Conservation (phyloP, 2,113 vertebrate species). For the Camelus bactrianus region DNA sequence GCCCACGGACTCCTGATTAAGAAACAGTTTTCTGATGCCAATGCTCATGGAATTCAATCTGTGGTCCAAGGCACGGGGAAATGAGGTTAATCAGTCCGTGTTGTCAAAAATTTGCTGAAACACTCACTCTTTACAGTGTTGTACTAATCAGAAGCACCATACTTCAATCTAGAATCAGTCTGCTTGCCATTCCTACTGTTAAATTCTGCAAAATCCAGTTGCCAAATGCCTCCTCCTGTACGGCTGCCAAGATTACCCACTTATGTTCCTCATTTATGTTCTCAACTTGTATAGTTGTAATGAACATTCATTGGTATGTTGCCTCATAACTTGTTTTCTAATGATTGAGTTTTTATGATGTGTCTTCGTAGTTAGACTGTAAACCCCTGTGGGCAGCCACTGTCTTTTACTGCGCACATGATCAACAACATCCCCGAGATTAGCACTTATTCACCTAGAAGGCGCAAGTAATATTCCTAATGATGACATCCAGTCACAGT, state of each 20-base stretch:
- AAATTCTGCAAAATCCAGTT: background rate
- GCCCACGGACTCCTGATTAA: background rate
- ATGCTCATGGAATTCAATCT: background rate
- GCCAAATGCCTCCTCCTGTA: background rate
- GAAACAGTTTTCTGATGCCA: constrained; percentile 2
- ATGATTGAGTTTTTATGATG: background rate
- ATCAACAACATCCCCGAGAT: background rate
- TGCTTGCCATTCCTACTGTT: background rate
- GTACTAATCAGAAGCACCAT: background rate
- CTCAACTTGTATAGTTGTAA: background rate
- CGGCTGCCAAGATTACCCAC: background rate
- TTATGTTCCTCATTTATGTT: constrained; percentile 1
- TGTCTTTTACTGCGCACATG: background rate
- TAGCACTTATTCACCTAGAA: background rate
- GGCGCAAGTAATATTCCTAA: constrained; percentile 14
- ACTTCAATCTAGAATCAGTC: background rate
- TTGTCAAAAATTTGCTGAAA: constrained; percentile 6
- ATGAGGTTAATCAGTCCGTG: background rate
- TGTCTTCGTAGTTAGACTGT: background rate
- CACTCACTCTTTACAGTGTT: background rate
- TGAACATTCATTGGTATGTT: background rate
- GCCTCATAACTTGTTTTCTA: constrained; percentile 3
- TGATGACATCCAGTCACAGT: background rate
- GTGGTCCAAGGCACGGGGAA: background rate
- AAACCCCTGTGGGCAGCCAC: background rate